A percentile compares a stretch with the other conserved stretches of the same genome.
Evolutionary conservation across 2,888 invertebrate species (phyloP).

Genomic region (Nymphalis urticae): DNA sequence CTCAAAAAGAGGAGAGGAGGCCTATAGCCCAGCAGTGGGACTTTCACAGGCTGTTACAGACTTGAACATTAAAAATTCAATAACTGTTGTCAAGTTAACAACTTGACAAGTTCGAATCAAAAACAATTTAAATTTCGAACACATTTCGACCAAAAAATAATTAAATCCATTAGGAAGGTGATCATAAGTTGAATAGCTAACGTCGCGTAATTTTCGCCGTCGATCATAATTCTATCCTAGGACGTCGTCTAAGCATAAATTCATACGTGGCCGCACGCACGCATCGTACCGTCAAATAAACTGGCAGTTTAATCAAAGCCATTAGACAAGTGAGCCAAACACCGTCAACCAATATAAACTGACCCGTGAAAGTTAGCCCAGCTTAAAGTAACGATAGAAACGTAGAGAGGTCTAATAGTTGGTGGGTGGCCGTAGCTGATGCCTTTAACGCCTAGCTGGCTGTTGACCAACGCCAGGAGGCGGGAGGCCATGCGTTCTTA

Average conservation of each 20-base stretch:
- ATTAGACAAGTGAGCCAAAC: slow-evolving; percentile 81
- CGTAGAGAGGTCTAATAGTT: slow-evolving; percentile 57
- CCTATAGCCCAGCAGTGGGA: too few relatives aligned
- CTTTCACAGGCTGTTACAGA: too few relatives aligned
- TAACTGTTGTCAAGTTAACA: too few relatives aligned
- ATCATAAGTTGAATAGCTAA: slow-evolving; percentile 15
- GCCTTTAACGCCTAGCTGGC: slow-evolving; percentile 81
- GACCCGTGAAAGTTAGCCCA: slow-evolving; percentile 58
- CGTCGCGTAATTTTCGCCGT: slow-evolving; percentile 40
- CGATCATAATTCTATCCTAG: slow-evolving; percentile 70
- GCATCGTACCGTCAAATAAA: slow-evolving; percentile 80
- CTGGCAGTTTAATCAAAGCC: slow-evolving; percentile 82
- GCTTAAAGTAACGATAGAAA: slow-evolving; percentile 42
- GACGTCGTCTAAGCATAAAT: slow-evolving; percentile 76
- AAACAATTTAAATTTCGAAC: not conserved
- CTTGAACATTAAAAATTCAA: too few relatives aligned
- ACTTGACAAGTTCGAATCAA: too few relatives aligned
- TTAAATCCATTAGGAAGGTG: not conserved
- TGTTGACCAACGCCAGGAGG: slow-evolving; percentile 78
- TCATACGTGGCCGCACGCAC: slow-evolving; percentile 77
- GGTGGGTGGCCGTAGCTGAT: slow-evolving; percentile 70
- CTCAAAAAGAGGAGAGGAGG: too few relatives aligned
- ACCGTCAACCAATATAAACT: slow-evolving; percentile 57
- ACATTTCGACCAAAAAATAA: not conserved
- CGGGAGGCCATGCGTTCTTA: slow-evolving; percentile 78